Evolutionary conservation across 2,888 invertebrate genomes (phyloP), one percentile per base, ranked within the genome.

Genomic region (Mythimna ferrago): DNA sequence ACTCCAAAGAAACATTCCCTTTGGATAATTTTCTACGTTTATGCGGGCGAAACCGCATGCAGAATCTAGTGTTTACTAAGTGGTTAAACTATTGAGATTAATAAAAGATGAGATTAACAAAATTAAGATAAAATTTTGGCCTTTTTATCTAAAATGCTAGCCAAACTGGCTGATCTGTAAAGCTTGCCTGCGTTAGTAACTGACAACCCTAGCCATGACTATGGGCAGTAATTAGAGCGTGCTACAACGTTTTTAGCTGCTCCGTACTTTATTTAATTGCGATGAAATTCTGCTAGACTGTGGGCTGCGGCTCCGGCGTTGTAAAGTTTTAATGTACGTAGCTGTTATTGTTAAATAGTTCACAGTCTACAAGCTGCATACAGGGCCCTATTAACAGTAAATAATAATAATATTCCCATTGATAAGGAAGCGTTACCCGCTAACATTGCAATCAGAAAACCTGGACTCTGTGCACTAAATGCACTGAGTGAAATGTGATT

Each of bases 221-320:
- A 51, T 62, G 71, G 64, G 32, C 11, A 38, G 51, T 58, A 87
- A 87, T 71, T 86, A 75, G 87, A 87, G 86, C 87, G 84, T 82
- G 80, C 35, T 35, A 73, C 64, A 57, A 71, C 63, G 80, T 83
- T 86, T 87, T 86, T 86, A 86, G 76, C 62, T 71, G 65, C 68
- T 66, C 63, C 62, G 76, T 78, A 84, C 72, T 78, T 73, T 73
- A 61, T 72, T 72, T 85, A 81, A 84, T 84, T 85, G 84, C 78
- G 61, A 71, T 82, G 73, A 71, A 68, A 68, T 48, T 70, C 67
- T 73, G 62, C 82, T 67, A 66, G 69, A 16, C 73, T 70, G 58
- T 65, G 71, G 71, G 16, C 73, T 70, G 58, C 58, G 71, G 19
- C 58, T 41, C 32, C 32, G 44, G 11, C 44, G 6, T 35, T 65